A percentile compares a stretch with the other conserved stretches of the same genome.
Conservation (phyloP, 2,113 vertebrate species). For the Carassius gibelio region DNA sequence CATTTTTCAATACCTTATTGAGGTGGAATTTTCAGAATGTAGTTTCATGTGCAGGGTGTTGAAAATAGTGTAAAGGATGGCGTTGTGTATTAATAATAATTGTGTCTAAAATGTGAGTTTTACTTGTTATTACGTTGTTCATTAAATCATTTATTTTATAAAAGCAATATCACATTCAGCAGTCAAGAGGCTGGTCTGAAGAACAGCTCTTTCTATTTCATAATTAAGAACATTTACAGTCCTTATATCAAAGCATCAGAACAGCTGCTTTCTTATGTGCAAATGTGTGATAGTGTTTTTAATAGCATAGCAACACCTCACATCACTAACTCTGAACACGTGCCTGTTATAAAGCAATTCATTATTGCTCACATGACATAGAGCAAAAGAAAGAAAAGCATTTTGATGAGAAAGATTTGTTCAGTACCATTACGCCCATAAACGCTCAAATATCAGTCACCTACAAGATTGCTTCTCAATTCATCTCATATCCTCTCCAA, state of each 20-base stretch:
- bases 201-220: background rate
- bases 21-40: no score
- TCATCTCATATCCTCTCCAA: constrained; percentile 30
- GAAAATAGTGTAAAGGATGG: background rate
- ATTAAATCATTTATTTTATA: background rate
- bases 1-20: no score
- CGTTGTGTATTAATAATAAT: background rate
- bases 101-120: background rate
- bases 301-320: constrained; percentile 65
- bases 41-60: no score
- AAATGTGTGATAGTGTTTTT: constrained; percentile 77
- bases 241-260: background rate
- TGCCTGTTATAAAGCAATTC: background rate
- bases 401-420: constrained; percentile 34
- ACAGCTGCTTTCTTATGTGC: constrained; percentile 56
- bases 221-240: background rate
- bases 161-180: background rate
- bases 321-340: constrained; percentile 58
- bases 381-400: constrained; percentile 3
- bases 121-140: background rate
- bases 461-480: constrained; percentile 20
- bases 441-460: background rate
- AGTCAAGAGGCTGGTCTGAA: background rate
- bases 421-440: constrained; percentile 29
- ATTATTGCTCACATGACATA: constrained; percentile 79